Percentiles rank a stretch among this genome's conserved stretches.
These are phyloP conservation scores for Meiosimyza decipiens DNA, from an alignment of 2,888 invertebrate species.

Conservation along the genomic window DNA sequence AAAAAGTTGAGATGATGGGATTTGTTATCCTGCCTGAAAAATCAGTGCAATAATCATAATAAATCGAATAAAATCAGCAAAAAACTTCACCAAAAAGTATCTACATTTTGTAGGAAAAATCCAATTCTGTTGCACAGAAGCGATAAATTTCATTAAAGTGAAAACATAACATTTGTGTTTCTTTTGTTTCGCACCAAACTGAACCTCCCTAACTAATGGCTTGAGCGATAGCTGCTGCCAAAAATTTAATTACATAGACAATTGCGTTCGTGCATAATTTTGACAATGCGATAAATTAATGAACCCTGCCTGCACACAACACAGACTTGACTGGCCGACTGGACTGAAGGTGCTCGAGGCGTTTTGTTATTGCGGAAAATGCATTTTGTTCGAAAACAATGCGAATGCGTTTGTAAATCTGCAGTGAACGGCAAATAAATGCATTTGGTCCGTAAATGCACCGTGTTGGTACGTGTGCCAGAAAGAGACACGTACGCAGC, in stretches of 20 bases:
- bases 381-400: neutral
- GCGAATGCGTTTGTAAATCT: neutral
- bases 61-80: too few relatives aligned
- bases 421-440: conserved; percentile 25
- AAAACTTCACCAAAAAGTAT: too few relatives aligned
- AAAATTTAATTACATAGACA: conserved; percentile 61
- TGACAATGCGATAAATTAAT: conserved; percentile 60
- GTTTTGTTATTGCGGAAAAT: neutral
- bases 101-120: too few relatives aligned
- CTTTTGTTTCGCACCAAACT: conserved; percentile 37
- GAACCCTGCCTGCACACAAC: conserved; percentile 50
- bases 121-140: too few relatives aligned
- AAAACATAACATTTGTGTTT: too few relatives aligned
- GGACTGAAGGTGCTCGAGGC: neutral
- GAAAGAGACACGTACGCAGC: conserved; percentile 10
- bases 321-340: neutral
- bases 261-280: conserved; percentile 60
- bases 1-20: too few relatives aligned
- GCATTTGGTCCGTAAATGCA: conserved; percentile 14
- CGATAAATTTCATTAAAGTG: too few relatives aligned
- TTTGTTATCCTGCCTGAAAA: too few relatives aligned
- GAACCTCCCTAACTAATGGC: too few relatives aligned
- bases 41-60: too few relatives aligned
- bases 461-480: neutral
- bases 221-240: conserved; percentile 27